Base-by-base conservation (phyloP, 1,140 invertebrate genomes). In the Heliconius himera region DNA sequence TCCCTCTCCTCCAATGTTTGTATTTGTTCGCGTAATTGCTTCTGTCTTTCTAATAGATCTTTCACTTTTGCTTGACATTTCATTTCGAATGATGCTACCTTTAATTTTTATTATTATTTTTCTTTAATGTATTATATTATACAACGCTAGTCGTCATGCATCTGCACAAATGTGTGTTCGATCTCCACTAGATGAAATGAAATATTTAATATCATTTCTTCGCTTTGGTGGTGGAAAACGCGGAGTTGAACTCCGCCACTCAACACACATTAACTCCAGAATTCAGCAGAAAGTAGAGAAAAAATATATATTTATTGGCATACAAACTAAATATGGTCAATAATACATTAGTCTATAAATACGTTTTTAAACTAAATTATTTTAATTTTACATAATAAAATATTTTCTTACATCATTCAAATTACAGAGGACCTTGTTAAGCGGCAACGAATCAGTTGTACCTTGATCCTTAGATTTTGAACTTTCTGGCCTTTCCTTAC, bases 1-100 rank as follows among this genome's bases (percentile, higher is more conserved):
- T 93, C 92, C 38, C 84, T 86, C 2, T 87, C 72, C 78, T 94
- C 93, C 46, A 93, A 84, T 41, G 78, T 76, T 49, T 80, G 70
- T 38, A 94, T 91, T 60, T 92, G 89, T 4, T 86, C 84, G 78
- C 87, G 81, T 33, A 93, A 82, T 18, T 89, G 76, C 29, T 86
- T 87, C 74, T 92, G 88, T 8, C 82, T 82, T 54, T 70, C 60
- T 77, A 87, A 78, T 6, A 94, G 78, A 11, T 88, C 85, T 8
- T 76, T 84, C 13, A 92, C 70, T 83, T 87, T 88, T 0, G 36
- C 81, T 36, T 84, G 82, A 77, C 90, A 93, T 78, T 88, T 87
- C 70, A 87, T 87, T 16, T 93, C 91, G 71, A 89, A 88, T 4
- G 87, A 87, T 8, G 86, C 89, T 8, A 89, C 91, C 93, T 94